A percentile compares a stretch with the other conserved stretches of the same genome.
These are phyloP conservation scores for Anastatus disparis DNA, from an alignment of 1,140 invertebrate genomes.

Conservation along the genomic window DNA sequence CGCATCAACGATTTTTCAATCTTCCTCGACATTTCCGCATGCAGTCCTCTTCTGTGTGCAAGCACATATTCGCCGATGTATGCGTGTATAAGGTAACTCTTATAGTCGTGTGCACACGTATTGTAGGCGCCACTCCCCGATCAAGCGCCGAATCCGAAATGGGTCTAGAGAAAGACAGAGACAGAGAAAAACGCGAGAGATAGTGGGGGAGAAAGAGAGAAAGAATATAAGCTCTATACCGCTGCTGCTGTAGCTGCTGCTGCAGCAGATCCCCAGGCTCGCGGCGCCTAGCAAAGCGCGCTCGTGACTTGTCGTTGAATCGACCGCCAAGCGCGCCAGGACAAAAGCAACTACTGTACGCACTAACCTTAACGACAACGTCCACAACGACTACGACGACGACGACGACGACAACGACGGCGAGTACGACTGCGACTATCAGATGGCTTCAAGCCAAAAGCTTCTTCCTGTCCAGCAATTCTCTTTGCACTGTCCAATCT, in stretches of 20 bases:
- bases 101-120: constrained; percentile 3
- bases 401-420: background rate
- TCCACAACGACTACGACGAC: background rate
- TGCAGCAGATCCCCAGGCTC: constrained; percentile 36
- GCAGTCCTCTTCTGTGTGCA: background rate
- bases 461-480: constrained; percentile 34
- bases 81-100: no score
- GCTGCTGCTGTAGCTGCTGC: background rate
- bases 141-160: constrained; percentile 33
- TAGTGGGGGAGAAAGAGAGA: background rate
- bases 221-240: no score
- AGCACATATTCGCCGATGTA: no score
- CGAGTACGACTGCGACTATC: constrained; percentile 30
- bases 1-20: constrained; percentile 27
- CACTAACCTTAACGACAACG: no score
- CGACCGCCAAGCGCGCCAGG: constrained; percentile 40
- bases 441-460: constrained; percentile 41
- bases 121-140: constrained; percentile 38
- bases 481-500: constrained; percentile 5
- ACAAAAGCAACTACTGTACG: no score
- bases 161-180: background rate
- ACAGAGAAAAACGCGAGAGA: background rate
- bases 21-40: background rate
- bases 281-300: constrained; percentile 12
- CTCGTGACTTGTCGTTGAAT: constrained; percentile 34